phyloP scores from a whole-genome alignment of 23 tunicate species.

The Ascidia mentula region DNA sequence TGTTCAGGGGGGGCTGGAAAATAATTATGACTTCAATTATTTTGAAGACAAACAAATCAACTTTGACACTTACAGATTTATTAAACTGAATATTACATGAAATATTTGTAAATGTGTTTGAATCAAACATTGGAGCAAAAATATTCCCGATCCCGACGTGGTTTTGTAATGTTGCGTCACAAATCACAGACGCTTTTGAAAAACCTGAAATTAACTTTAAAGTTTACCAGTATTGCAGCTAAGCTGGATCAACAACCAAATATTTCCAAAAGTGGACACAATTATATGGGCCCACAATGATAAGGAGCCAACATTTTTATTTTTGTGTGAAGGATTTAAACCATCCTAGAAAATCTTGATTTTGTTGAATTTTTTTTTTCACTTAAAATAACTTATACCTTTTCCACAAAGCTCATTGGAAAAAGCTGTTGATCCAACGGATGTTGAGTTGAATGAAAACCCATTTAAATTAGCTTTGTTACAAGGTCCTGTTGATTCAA shows the following conservation, averaged over 20 bases:
- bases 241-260: too few relatives aligned
- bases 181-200: background rate
- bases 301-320: too few relatives aligned
- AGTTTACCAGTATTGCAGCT: too few relatives aligned
- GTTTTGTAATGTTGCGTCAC: background rate
- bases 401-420: background rate
- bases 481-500: background rate
- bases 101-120: background rate
- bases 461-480: background rate
- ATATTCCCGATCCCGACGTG: background rate
- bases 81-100: background rate
- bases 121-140: background rate
- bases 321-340: too few relatives aligned
- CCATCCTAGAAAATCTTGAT: too few relatives aligned
- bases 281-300: too few relatives aligned
- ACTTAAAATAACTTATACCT: too few relatives aligned
- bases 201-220: background rate
- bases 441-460: background rate
- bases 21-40: background rate
- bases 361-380: too few relatives aligned
- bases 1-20: background rate
- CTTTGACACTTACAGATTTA: background rate
- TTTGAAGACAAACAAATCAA: too few relatives aligned
- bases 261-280: too few relatives aligned
- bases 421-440: background rate